Conservation (phyloP, 2,113 vertebrate genomes). For the Microtus pennsylvanicus region DNA sequence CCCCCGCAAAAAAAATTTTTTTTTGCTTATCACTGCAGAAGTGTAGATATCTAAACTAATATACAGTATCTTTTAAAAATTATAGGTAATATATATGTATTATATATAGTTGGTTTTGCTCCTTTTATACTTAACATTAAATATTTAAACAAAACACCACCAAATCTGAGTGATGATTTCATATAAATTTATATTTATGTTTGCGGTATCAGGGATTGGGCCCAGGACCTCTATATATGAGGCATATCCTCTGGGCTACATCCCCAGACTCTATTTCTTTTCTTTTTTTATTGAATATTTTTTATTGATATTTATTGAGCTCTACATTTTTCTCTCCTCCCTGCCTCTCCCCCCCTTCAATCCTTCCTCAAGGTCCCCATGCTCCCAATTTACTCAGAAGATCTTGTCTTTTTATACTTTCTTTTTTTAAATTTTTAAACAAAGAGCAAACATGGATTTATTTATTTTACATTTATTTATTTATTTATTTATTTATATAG, state of each 20-base stretch:
- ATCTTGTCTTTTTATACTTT: too few species aligned
- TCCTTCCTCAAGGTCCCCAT: too few species aligned
- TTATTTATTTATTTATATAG: too few species aligned
- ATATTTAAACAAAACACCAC: slow-evolving; percentile 52
- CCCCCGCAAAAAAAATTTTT: not conserved
- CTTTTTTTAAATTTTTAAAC: too few species aligned
- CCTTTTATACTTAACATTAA: slow-evolving; percentile 29
- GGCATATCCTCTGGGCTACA: not conserved
- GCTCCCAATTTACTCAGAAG: too few species aligned
- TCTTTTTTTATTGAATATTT: too few species aligned
- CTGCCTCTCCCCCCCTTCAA: too few species aligned
- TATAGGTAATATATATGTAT: not conserved
- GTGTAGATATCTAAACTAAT: not conserved
- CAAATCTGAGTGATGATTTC: not conserved
- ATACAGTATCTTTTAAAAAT: not conserved
- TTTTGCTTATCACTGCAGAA: slow-evolving; percentile 18
- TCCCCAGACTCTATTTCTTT: not conserved
- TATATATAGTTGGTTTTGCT: not conserved
- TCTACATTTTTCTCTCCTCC: too few species aligned
- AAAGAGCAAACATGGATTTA: too few species aligned
- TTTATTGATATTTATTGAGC: too few species aligned
- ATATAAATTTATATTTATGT: not conserved
- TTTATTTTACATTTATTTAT: too few species aligned
- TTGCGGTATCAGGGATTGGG: not conserved
- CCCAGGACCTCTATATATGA: not conserved